Base-by-base conservation (phyloP, 2,888 invertebrate genomes). In the Hyalella azteca region DNA sequence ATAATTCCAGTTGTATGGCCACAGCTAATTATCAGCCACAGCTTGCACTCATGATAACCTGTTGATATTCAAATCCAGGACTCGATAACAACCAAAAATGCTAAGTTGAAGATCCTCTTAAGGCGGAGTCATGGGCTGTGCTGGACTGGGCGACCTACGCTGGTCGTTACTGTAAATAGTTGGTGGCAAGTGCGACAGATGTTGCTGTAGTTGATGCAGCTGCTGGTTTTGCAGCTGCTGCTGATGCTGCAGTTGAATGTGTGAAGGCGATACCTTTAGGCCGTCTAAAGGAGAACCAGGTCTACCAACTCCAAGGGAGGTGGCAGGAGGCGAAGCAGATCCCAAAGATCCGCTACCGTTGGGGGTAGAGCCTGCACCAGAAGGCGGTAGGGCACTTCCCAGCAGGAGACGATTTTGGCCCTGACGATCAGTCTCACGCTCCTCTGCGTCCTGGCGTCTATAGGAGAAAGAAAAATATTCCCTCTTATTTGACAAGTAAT, bases 361-460 rank as follows among this genome's bases (percentile, higher is more conserved):
- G 73, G 54, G 60, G n/a, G 78, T 73, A 41, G 73, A 48, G 41
- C 19, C 39, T 22, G 26, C 2, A 29, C 36, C 40, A 11, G 54
- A 22, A 36, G 39, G n/a, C 39, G 78, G 36, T 11, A 50, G 11
- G 36, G 59, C 48, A 49, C 26, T 49, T 36, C 78, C 78, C 59
- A 78, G 15, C 73, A 78, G 73, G 45, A 78, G 78, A n/a, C 78
- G 40, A 9, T 48, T 48, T 29, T 39, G 41, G 15, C 39, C 36
- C 66, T 78, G 78, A 2, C 78, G 13, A 48, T 78, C 78, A 2
- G 78, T 78, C 49, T 78, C 78, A 26, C 78, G 54, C 29, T 78
- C 78, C 45, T 78, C 78, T 0, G 78, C 78, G 19, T 78, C 78
- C 26, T 78, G 78, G 19, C 78, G 60, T 66, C 78, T 78, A 73